These are phyloP conservation scores for Idaea biselata DNA, from an alignment of 2,888 invertebrate species.

Conservation along the genomic window DNA sequence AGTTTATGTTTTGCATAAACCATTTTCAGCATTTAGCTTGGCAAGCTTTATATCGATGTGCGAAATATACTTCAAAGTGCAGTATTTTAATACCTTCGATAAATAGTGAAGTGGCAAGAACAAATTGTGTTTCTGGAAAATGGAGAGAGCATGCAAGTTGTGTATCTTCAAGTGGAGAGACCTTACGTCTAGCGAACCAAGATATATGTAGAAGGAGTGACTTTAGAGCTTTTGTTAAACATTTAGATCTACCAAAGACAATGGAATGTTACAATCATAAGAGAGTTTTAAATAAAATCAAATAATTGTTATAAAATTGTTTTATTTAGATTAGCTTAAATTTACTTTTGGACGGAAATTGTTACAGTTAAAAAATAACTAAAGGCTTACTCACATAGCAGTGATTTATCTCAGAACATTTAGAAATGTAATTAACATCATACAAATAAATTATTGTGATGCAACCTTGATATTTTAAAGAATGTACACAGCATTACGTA, in stretches of 20 bases:
- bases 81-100: slow-evolving; percentile 51
- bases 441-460: too few relatives aligned
- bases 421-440: not conserved
- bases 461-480: too few relatives aligned
- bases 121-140: slow-evolving; percentile 68
- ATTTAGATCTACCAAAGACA: slow-evolving; percentile 55
- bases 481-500: not conserved
- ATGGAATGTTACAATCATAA: slow-evolving; percentile 60
- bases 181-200: slow-evolving; percentile 41
- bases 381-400: not conserved
- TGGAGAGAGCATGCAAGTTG: slow-evolving; percentile 63
- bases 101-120: slow-evolving; percentile 58
- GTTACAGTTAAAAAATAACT: slow-evolving; percentile 4
- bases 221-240: slow-evolving; percentile 52
- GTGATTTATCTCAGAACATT: not conserved
- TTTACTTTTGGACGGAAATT: slow-evolving; percentile 19
- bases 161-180: slow-evolving; percentile 53
- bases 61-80: slow-evolving; percentile 62
- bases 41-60: slow-evolving; percentile 64
- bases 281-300: slow-evolving; percentile 33
- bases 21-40: slow-evolving; percentile 70
- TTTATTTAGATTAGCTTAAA: slow-evolving; percentile 18
- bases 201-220: slow-evolving; percentile 60
- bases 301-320: slow-evolving; percentile 21
- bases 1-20: slow-evolving; percentile 69